Base-by-base conservation (phyloP, 1,140 invertebrate species). In the Drosophila azteca region DNA sequence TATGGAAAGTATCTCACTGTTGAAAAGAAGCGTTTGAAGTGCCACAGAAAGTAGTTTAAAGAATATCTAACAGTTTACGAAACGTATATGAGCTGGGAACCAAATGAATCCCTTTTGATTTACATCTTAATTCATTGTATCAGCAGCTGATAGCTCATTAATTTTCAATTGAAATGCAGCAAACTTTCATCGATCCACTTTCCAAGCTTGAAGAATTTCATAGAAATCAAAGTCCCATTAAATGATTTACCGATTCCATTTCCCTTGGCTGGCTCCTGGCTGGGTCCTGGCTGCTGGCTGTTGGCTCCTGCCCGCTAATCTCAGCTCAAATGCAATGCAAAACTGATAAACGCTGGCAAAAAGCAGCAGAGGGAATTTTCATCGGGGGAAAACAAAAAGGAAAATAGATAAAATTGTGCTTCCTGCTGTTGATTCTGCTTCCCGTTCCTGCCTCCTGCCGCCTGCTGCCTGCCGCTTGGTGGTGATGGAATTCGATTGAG, bases 311-410 rank as follows among this genome's bases (percentile, higher is more conserved):
- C 57, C 74, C 74, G 77, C 81, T 87, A 85, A 85, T 85, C 82
- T 85, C 82, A 75, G 82, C 74, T 87, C 69, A 65, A 87, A 85
- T 78, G 82, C 78, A 87, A 85, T 85, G 82, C 82, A 85, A 87
- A 85, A 73, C 82, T 82, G 82, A 78, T 84, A 85, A 85, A 68
- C 58, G 69, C 62, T 58, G 65, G 8, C 31, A 65, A 52, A 52
- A 58, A 69, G 63, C 49, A 61, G 41, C 46, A 44, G 49, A 31
- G 44, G n/a, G 35, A 54, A 49, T 52, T 26, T 41, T n/a, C 52
- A 53, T 24, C n/a, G 52, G 58, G 54, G 54, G 39, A 57, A 70
- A 80, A 76, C 60, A 73, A 65, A 64, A 44, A 45, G 43, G n/a
- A 24, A 65, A 70, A 70, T 45, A 68, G 51, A 52, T 35, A 70